Evolutionary conservation across 2,888 invertebrate genomes (phyloP).

Genomic region (Acleris laterana): DNA sequence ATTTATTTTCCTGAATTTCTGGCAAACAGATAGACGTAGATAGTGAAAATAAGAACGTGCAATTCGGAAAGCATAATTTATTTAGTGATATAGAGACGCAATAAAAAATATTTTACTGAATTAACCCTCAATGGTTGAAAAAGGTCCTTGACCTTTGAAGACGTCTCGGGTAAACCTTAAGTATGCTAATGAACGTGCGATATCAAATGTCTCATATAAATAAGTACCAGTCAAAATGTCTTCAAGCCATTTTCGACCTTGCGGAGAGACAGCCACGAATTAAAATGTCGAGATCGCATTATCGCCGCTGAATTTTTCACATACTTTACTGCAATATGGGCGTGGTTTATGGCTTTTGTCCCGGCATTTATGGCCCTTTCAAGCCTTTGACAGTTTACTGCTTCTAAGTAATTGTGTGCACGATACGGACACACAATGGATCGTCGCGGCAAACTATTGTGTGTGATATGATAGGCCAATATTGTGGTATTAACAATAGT

Average conservation of each 20-base stretch:
- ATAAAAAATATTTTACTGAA: too few species aligned
- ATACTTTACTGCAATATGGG: constrained; percentile 29
- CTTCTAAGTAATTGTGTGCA: constrained; percentile 44
- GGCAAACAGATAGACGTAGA: too few species aligned
- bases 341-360: constrained; percentile 33
- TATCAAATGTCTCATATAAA: constrained; percentile 2
- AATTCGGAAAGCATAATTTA: too few species aligned
- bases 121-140: too few species aligned
- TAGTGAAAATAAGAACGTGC: too few species aligned
- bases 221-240: too few species aligned
- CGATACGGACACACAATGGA: constrained; percentile 43
- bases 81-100: too few species aligned
- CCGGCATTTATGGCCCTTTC: constrained; percentile 31
- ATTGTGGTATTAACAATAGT: too few species aligned
- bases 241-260: constrained; percentile 3
- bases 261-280: constrained; percentile 9
- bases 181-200: not conserved
- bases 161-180: not conserved
- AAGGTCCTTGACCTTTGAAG: too few species aligned
- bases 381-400: constrained; percentile 46
- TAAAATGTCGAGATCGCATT: constrained; percentile 21
- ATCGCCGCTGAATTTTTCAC: constrained; percentile 30
- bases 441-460: constrained; percentile 17
- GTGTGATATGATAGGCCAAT: not conserved
- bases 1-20: too few species aligned